Base-by-base conservation (phyloP, 2,797 vertebrate genomes). In the Borostomias antarcticus region DNA sequence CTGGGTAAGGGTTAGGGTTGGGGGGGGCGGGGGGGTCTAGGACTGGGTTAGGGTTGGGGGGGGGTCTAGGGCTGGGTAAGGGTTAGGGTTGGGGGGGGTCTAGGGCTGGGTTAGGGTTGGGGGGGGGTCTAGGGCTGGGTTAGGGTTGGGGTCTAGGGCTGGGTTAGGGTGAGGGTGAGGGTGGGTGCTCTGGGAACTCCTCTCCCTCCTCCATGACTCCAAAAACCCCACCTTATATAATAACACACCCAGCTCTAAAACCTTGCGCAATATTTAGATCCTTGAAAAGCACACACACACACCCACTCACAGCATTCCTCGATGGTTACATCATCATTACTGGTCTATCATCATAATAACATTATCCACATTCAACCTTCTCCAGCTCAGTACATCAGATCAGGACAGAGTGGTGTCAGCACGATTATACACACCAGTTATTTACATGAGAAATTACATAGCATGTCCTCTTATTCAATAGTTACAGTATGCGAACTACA, bases 281-380 rank as follows among this genome's bases (percentile, higher is more conserved):
- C 19, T 28, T 51, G 61, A 48, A 33, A 30, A 63, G 2, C 15
- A 50, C 19, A 48, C 17, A 50, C 21, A 50, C 58, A 21, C 33
- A 58, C 25, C 10, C 1, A 9, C 68, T 21, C 25, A 68, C 58
- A 74, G 64, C 17, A 15, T 28, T 28, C 3, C 28, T 63, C 65
- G 47, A 2, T 0, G 11, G 13, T 26, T 37, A 30, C 47, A 68
- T 19, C 29, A 30, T 52, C 57, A n/a, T n/a, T n/a, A n/a, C n/a
- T n/a, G n/a, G n/a, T n/a, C n/a, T n/a, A n/a, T n/a, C n/a, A n/a
- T n/a, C n/a, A n/a, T n/a, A n/a, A n/a, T n/a, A n/a, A n/a, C n/a
- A n/a, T n/a, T n/a, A n/a, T n/a, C n/a, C n/a, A n/a, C n/a, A n/a
- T n/a, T n/a, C n/a, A n/a, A n/a, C n/a, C n/a, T n/a, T n/a, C n/a